These are phyloP conservation scores for Scaptomyza hsui DNA, from an alignment of 1,140 invertebrate genomes.

Conservation along the genomic window DNA sequence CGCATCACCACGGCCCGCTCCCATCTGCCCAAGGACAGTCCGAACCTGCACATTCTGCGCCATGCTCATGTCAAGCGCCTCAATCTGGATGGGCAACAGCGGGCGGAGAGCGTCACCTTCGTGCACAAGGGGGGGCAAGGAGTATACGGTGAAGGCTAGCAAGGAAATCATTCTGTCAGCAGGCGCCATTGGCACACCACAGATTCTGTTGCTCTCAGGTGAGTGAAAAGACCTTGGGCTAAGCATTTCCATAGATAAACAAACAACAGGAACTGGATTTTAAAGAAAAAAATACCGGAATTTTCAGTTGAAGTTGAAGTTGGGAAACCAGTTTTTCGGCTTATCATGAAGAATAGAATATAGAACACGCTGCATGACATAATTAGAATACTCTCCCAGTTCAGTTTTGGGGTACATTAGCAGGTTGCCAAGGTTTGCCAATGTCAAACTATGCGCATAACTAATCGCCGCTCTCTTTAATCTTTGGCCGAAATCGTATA, in stretches of 20 bases:
- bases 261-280: too few relatives aligned
- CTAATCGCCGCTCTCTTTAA: slow-evolving; percentile 14
- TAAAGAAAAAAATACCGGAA: too few relatives aligned
- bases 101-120: slow-evolving; percentile 91
- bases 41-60: slow-evolving; percentile 90
- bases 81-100: slow-evolving; percentile 88
- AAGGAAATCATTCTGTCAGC: slow-evolving; percentile 85
- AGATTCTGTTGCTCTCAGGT: slow-evolving; percentile 87
- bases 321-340: too few relatives aligned
- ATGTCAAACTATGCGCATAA: slow-evolving; percentile 11
- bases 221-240: slow-evolving; percentile 22
- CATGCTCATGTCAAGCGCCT: slow-evolving; percentile 91
- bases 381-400: not conserved
- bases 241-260: not conserved
- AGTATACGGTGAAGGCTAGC: slow-evolving; percentile 62
- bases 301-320: too few relatives aligned
- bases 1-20: slow-evolving; percentile 87
- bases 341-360: too few relatives aligned
- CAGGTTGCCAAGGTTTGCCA: slow-evolving; percentile 4
- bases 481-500: slow-evolving; percentile 12
- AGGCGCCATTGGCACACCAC: slow-evolving; percentile 85
- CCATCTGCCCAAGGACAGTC: slow-evolving; percentile 87
- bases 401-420: too few relatives aligned
- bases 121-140: slow-evolving; percentile 86
- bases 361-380: not conserved